Evolutionary conservation across 2,888 invertebrate species (phyloP), one percentile per base, ranked within the genome.

Genomic region (Oscheius sp.): DNA sequence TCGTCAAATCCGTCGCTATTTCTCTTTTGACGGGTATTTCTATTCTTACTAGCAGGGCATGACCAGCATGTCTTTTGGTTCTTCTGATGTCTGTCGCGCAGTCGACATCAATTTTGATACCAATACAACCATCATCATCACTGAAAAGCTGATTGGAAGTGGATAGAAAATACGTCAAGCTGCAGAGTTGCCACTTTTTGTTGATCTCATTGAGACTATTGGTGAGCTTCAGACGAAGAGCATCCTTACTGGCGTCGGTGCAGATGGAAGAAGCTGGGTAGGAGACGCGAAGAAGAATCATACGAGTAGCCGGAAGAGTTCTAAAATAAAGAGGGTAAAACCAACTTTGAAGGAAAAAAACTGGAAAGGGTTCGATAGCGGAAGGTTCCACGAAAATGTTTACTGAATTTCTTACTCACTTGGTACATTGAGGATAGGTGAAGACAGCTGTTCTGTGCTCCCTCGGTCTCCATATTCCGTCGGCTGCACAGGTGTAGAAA

Each of bases 181-280:
- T 93, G 87, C 95, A 95, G 91, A 95, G 93, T 90, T 94, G 93
- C 95, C 95, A 96, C 85, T 95, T 94, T 81, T 93, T 91, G 87
- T 96, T 95, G 63, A 95, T 89, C 56, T 93, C 91, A 83, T 94
- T 93, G 63, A 96, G 92, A 8, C 94, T 93, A 80, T 91, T 91
- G 77, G 92, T 91, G 0, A 95, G 93, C 87, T 93, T 92, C 85
- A 94, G 94, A 9, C 71, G 45, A 24, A 77, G 68, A 1, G 80
- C 81, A 41, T 74, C 74, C 45, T 79, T 81, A 0, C 95, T 95
- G 26, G 95, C 95, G 87, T 94, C 93, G 84, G 95, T 95, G 86
- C 95, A 96, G 5, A 95, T 91, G 1, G 95, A 94, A n/a, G 94
- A 93, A 68, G 94, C 94, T 73, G 95, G 94, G 92, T 95, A 95